Percentiles rank a stretch among this genome's conserved stretches.
phyloP scores from a whole-genome alignment of 2,113 vertebrate species.

The Stercorarius parasiticus region DNA sequence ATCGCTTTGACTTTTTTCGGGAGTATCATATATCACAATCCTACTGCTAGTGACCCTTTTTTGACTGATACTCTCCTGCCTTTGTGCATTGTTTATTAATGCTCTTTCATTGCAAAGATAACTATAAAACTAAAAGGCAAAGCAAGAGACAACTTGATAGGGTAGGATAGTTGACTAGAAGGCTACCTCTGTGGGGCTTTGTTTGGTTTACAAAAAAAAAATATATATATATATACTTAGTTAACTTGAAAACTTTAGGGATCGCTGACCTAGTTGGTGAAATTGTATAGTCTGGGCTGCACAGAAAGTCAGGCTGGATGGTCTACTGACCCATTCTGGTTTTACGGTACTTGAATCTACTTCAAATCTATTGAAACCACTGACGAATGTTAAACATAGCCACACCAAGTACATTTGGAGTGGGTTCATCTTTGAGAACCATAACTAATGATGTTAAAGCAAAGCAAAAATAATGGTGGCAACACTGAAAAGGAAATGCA shows the following conservation, averaged over 20 bases:
- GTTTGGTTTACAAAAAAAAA: not conserved
- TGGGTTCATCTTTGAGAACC: not conserved
- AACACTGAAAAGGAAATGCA: not conserved
- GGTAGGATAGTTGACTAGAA: not conserved
- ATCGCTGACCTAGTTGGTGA: not conserved
- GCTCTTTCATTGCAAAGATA: not conserved
- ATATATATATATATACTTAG: not conserved
- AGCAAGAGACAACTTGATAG: not conserved
- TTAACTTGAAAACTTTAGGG: not conserved
- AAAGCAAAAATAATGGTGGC: not conserved
- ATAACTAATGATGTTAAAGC: not conserved
- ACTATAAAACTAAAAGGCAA: not conserved
- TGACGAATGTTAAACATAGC: not conserved
- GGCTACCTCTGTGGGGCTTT: not conserved
- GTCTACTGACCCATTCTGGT: not conserved
- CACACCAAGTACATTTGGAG: not conserved
- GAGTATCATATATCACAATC: slow-evolving; percentile 70
- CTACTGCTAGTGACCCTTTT: slow-evolving; percentile 50
- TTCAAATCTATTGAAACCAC: not conserved
- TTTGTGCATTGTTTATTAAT: slow-evolving; percentile 2
- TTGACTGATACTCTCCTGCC: not conserved
- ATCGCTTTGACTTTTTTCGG: slow-evolving; percentile 69
- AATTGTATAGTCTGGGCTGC: not conserved
- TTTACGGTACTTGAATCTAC: not conserved
- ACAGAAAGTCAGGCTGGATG: not conserved